Evolutionary conservation across 1,140 invertebrate genomes (phyloP).

Genomic region (Nasonia longicornis): DNA sequence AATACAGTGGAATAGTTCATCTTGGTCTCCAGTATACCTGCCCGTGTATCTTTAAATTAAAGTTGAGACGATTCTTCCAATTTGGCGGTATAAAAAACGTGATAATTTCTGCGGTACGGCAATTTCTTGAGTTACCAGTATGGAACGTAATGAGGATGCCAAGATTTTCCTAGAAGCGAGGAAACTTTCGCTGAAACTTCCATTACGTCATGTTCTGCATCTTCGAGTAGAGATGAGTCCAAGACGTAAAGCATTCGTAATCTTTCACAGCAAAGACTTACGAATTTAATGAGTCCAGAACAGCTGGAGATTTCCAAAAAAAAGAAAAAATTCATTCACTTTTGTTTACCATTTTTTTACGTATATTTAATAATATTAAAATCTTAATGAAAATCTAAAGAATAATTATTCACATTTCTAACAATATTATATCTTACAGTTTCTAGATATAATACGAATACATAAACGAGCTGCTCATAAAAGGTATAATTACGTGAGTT

Average conservation of each 20-base stretch:
- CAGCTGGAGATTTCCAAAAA: slow-evolving; percentile 53
- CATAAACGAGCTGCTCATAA: too few species aligned
- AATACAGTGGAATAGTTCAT: not conserved
- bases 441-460: too few species aligned
- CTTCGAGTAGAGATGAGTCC: slow-evolving; percentile 64
- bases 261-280: slow-evolving; percentile 56
- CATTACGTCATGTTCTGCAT: slow-evolving; percentile 58
- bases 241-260: slow-evolving; percentile 60
- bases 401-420: too few species aligned
- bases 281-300: slow-evolving; percentile 61
- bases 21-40: not conserved
- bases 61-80: not conserved
- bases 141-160: slow-evolving; percentile 66
- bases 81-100: not conserved
- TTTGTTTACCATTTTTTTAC: not conserved
- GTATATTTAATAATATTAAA: too few species aligned
- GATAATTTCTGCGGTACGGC: not conserved
- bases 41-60: not conserved
- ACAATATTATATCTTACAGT: too few species aligned
- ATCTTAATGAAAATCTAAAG: too few species aligned
- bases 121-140: slow-evolving; percentile 56
- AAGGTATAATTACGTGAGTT: slow-evolving; percentile 59
- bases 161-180: slow-evolving; percentile 57
- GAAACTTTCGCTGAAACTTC: slow-evolving; percentile 58
- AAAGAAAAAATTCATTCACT: not conserved